Percentiles rank a stretch among this genome's conserved stretches.
phyloP scores from a whole-genome alignment of 1,140 invertebrate genomes.

The Habropoda laboriosa region DNA sequence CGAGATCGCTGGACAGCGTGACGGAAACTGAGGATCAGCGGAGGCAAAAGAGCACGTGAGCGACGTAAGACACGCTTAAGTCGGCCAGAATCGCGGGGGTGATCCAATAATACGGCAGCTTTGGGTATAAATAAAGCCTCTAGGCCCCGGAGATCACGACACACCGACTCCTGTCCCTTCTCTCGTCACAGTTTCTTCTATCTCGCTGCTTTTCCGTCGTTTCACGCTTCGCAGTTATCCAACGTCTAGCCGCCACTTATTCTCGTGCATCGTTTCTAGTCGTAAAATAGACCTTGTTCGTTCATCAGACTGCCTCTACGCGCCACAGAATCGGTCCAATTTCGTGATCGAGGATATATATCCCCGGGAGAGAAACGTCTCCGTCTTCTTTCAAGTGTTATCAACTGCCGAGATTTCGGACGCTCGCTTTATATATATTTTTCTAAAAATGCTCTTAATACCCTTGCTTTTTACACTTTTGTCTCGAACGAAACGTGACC shows the following conservation, averaged over 20 bases:
- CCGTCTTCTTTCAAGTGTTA: neutral
- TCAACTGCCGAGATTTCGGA: neutral
- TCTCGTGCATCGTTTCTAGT: slow-evolving; percentile 12
- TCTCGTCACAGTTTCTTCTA: slow-evolving; percentile 30
- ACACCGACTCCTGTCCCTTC: slow-evolving; percentile 47
- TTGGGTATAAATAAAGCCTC: slow-evolving; percentile 76
- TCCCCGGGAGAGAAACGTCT: neutral
- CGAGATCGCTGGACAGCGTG: neutral
- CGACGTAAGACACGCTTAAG: slow-evolving; percentile 67
- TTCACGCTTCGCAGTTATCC: slow-evolving; percentile 28
- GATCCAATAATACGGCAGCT: slow-evolving; percentile 77
- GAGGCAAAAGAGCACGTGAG: slow-evolving; percentile 58
- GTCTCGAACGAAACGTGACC: neutral
- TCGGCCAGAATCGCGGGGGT: slow-evolving; percentile 68
- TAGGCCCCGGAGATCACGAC: slow-evolving; percentile 69
- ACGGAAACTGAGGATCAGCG: slow-evolving; percentile 61
- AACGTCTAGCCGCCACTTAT: neutral
- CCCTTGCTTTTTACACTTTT: slow-evolving; percentile 8
- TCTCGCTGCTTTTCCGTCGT: slow-evolving; percentile 35
- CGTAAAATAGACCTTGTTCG: slow-evolving; percentile 32
- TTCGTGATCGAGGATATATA: no score
- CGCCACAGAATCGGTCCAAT: slow-evolving; percentile 6
- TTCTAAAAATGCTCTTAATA: neutral
- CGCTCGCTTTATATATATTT: neutral
- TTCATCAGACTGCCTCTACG: neutral